Base-by-base conservation (phyloP, 2,113 vertebrate genomes). In the Tachysurus fulvidraco region DNA sequence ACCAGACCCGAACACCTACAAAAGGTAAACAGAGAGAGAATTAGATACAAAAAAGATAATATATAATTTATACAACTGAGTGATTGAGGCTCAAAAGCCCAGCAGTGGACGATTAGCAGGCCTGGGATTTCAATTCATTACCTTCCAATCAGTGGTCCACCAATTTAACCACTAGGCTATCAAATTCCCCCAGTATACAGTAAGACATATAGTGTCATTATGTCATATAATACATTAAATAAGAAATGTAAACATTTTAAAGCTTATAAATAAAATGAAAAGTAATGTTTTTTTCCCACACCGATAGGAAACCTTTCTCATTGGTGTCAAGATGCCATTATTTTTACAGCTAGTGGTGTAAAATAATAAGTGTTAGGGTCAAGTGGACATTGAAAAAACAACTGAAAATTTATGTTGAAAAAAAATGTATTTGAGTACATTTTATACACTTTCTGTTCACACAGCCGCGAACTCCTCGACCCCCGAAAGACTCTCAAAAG, bases 1-100 rank as follows among this genome's bases (percentile, higher is more conserved):
- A 93, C 96, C 88, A 94, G 91, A 55, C 55, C 83, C 50, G 94
- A 94, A 57, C 94, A 96, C 55, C 88, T 96, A 71, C 74, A 93
- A 77, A 96, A 96, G 94, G 97, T 97, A 91, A 46, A 16, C 11
- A 50, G 52, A 77, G 50, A 54, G 50, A 54, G 50, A 90, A 28
- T n/a, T 19, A 74, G 41, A 71, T 7, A 71, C 8, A 71, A 19
- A 90, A 23, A 52, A 36, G 36, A 36, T 1, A 36, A 36, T 36
- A 36, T 36, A 36, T 36, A 36, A 36, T 36, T 36, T 36, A 36
- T 36, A 36, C 36, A 36, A 36, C 36, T 36, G 36, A 36, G 36
- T 36, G 36, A 36, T 36, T 36, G 36, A 36, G 36, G 36, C 36
- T 36, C 36, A 36, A 36, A 2, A 36, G 36, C 36, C 9, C 60